Evolutionary conservation across 2,113 vertebrate genomes (phyloP).

Genomic region (Gallinago media): DNA sequence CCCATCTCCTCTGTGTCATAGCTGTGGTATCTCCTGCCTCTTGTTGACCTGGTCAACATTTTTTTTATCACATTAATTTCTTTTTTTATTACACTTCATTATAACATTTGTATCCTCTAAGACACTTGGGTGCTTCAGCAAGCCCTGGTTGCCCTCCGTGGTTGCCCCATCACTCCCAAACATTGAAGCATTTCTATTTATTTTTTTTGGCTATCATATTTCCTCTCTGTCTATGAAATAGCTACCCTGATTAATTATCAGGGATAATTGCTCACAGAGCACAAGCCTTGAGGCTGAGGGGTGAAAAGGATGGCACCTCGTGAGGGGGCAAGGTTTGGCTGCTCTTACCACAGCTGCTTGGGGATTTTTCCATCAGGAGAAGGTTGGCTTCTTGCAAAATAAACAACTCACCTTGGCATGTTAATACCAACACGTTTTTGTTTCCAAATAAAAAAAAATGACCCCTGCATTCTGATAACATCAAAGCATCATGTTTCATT

Average conservation of each 20-base stretch:
- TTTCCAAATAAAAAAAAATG: neutral
- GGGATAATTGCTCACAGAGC: neutral
- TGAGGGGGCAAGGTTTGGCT: neutral
- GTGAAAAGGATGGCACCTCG: neutral
- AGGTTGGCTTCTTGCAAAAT: neutral
- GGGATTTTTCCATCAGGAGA: neutral
- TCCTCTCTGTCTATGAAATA: neutral
- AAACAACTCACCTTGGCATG: neutral
- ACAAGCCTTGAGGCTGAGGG: neutral
- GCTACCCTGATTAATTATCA: neutral
- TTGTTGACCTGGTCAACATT: neutral
- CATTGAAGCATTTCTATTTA: neutral
- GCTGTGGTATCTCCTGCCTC: neutral
- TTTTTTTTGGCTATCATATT: neutral
- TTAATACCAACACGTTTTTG: neutral
- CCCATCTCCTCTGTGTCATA: rapidly evolving
- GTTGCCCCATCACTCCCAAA: neutral
- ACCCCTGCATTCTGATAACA: neutral
- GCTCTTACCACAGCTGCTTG: neutral
- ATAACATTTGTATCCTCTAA: neutral
- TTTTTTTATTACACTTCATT: neutral
- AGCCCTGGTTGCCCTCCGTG: neutral
- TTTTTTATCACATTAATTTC: neutral
- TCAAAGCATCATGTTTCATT: slow-evolving; percentile 22
- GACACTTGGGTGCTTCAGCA: neutral